phyloP scores from a whole-genome alignment of 2,797 vertebrate genomes.

The Leuciscus waleckii region DNA sequence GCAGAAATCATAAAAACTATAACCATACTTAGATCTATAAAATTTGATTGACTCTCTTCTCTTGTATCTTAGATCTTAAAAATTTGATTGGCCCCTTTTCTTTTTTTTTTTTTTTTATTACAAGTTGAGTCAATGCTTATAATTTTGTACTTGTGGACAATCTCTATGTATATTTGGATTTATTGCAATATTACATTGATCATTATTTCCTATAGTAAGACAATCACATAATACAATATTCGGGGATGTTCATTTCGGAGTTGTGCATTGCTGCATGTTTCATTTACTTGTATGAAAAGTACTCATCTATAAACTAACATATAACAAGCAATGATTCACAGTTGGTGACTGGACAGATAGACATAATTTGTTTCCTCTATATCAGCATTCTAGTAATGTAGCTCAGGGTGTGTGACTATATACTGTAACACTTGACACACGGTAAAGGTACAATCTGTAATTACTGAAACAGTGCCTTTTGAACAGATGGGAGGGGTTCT shows the following conservation, averaged over 20 bases:
- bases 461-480: constrained; percentile 28
- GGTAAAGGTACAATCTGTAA: constrained; percentile 40
- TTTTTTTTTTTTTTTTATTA: background rate
- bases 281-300: constrained; percentile 20
- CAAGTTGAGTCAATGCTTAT: constrained; percentile 22
- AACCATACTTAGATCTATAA: constrained; percentile 3
- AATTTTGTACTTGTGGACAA: constrained; percentile 39
- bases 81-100: no score
- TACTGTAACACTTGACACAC: constrained; percentile 50
- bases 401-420: constrained; percentile 64
- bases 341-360: constrained; percentile 30
- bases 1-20: background rate
- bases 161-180: constrained; percentile 38
- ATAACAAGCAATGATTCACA: constrained; percentile 11
- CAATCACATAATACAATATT: constrained; percentile 39
- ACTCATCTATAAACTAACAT: constrained; percentile 30
- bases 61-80: no score
- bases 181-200: constrained; percentile 42
- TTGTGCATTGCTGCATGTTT: constrained; percentile 40
- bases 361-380: constrained; percentile 47
- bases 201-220: constrained; percentile 28
- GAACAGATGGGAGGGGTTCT: constrained; percentile 3
- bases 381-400: constrained; percentile 58
- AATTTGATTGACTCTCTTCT: background rate
- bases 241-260: background rate